Evolutionary conservation across 2,888 invertebrate species (phyloP).

Genomic region (Stegophylla sp.): DNA sequence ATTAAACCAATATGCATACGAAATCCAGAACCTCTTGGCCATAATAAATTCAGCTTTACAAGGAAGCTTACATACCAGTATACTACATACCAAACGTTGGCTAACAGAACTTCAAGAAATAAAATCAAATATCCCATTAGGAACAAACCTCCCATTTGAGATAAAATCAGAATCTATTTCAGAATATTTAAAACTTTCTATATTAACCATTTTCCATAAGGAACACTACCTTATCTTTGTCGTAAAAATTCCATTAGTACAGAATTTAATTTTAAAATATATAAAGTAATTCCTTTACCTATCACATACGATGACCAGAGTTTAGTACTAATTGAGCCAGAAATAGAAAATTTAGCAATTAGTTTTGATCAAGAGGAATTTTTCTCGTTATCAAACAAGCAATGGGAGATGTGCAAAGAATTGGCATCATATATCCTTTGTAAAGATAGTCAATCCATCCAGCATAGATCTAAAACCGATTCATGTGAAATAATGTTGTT

Average conservation of each 20-base stretch:
- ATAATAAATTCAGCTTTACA: not conserved
- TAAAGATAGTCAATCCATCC: not conserved
- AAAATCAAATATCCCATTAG: not conserved
- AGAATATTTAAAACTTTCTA: not conserved
- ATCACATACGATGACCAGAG: not conserved
- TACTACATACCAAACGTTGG: not conserved
- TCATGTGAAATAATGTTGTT: not conserved
- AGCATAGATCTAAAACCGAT: not conserved
- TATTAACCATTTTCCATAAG: not conserved
- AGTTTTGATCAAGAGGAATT: not conserved
- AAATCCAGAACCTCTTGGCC: not conserved
- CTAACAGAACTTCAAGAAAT: not conserved
- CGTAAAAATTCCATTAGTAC: not conserved
- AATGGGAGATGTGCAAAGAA: not conserved
- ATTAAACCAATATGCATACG: conserved; percentile 1
- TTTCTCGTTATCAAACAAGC: not conserved
- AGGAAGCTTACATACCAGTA: not conserved
- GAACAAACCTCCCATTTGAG: not conserved
- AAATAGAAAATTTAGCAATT: not conserved
- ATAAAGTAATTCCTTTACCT: not conserved
- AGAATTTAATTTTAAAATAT: not conserved
- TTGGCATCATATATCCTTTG: not conserved
- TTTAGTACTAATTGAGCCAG: not conserved
- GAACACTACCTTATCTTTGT: not conserved
- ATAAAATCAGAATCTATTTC: not conserved